Evolutionary conservation across 2,888 invertebrate species (phyloP), one percentile per base, ranked within the genome.

Genomic region (Drosophila borealis): DNA sequence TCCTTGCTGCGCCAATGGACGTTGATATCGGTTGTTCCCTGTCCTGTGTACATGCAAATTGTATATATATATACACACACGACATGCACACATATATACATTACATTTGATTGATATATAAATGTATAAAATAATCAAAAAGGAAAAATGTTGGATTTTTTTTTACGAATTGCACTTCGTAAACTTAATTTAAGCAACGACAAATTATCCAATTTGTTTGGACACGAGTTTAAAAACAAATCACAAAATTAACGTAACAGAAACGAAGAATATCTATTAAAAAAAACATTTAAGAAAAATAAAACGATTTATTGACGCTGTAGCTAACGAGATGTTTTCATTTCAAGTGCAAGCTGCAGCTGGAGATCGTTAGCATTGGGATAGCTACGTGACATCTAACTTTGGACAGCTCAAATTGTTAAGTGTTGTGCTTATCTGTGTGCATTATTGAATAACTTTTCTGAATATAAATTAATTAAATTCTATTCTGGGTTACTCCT

Each of bases 1-100:
- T 79, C 66, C 70, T 67, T 73, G 76, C 63, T 66, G 66, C 48
- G 77, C 46, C 78, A 63, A 62, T 25, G 83, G 57, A 70, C 57
- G 69, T 66, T 68, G 56, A 80, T 62, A 68, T 75, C 75, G 87
- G 84, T 87, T 87, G 82, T 82, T 78, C 49, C 48, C 64, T 41
- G 48, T 73, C 49, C 55, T 46, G 21, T 59, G 61, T 67, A 74
- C 67, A 59, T 60, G 71, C 71, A 63, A 69, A 66, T 61, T 82
- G 81, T 82, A 83, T 71, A 87, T 86, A 83, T 48, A 59, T 53
- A 76, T 57, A 61, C 56, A 62, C 39, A 60, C 45, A 59, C 14
- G 56, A 37, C 25, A 57, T 36, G 44, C 14, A 54, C 33, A 69
- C 53, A 50, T 5, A 29, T 42, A 62, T 56, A 60, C 17, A 54